A percentile compares a stretch with the other conserved stretches of the same genome.
Evolutionary conservation across 1,140 invertebrate species (phyloP).

Genomic region (Bombus superbus): DNA sequence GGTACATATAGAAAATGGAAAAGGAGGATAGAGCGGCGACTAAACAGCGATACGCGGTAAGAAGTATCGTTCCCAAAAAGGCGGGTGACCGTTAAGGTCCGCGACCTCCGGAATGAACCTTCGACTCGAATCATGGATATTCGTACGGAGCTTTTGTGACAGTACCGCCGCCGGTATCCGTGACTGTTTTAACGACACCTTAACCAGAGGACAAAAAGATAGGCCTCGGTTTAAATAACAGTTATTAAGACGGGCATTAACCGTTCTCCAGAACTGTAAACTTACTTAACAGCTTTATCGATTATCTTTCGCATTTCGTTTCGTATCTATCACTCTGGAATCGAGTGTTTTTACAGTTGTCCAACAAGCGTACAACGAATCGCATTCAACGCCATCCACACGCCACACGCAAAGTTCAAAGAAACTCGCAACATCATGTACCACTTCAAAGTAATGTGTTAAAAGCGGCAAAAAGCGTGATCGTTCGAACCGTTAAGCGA

Average conservation of each 20-base stretch:
- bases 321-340: background rate
- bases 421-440: constrained; percentile 12
- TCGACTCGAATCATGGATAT: constrained; percentile 13
- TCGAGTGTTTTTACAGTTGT: background rate
- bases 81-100: constrained; percentile 46
- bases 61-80: constrained; percentile 34
- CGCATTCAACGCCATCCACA: background rate
- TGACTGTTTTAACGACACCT: background rate
- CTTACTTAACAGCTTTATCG: background rate
- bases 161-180: background rate
- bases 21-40: background rate
- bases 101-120: constrained; percentile 28
- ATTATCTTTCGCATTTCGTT: background rate
- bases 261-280: background rate
- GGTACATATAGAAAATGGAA: background rate
- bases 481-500: constrained; percentile 20
- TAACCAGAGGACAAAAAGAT: background rate
- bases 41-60: constrained; percentile 5
- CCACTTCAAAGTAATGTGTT: background rate
- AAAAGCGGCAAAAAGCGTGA: background rate
- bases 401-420: background rate
- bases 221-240: background rate
- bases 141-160: background rate
- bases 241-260: background rate
- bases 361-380: background rate